A percentile compares a stretch with the other conserved stretches of the same genome.
Conservation (phyloP, 2,113 vertebrate species). For the Elaphurus davidianus region DNA sequence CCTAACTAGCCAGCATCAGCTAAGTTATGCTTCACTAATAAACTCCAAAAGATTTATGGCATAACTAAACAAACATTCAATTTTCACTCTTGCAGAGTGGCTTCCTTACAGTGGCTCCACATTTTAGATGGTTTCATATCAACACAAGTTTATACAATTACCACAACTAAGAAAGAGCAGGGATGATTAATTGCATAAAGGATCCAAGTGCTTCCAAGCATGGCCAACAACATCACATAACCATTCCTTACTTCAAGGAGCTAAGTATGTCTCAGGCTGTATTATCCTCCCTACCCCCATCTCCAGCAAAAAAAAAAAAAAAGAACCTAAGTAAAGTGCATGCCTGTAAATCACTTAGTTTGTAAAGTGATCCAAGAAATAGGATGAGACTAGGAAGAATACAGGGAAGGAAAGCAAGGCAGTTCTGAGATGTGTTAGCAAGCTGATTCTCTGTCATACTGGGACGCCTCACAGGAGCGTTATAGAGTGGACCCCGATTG, state of each 20-base stretch:
- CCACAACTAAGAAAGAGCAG: not conserved
- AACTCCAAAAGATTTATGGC: not conserved
- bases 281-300: not conserved
- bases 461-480: not conserved
- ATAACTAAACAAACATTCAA: not conserved
- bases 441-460: not conserved
- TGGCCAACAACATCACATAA: too few species aligned
- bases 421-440: not conserved
- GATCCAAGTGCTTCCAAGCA: not conserved
- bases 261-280: not conserved
- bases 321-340: not conserved
- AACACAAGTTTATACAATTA: not conserved
- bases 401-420: not conserved
- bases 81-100: not conserved
- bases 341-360: not conserved
- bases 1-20: not conserved
- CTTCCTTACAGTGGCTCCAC: not conserved
- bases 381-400: not conserved
- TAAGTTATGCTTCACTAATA: not conserved
- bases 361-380: not conserved
- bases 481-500: not conserved
- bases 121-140: not conserved
- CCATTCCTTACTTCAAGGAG: not conserved
- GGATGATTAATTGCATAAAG: not conserved
- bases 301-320: not conserved